These are phyloP conservation scores for Aurelia sp. DNA, from an alignment of 30 jellyfish, hydroid and myxozoan species.

Conservation along the genomic window DNA sequence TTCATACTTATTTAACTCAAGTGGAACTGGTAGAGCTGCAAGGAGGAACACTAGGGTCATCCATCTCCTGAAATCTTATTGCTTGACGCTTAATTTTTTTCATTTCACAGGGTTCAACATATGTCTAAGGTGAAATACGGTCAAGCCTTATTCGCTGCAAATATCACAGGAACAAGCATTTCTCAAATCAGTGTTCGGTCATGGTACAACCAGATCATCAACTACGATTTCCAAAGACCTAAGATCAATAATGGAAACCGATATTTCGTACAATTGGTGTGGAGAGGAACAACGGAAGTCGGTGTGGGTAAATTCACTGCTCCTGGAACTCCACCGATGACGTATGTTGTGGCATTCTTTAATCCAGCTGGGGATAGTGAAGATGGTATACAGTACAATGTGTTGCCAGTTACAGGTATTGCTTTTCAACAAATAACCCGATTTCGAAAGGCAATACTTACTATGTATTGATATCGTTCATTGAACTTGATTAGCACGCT, in stretches of 20 bases:
- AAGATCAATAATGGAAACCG: slow-evolving; percentile 76
- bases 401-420: slow-evolving; percentile 90
- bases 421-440: no score
- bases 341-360: slow-evolving; percentile 94
- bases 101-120: slow-evolving; percentile 54
- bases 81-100: no score
- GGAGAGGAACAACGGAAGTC: slow-evolving; percentile 94
- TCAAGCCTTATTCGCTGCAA: slow-evolving; percentile 84
- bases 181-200: slow-evolving; percentile 95
- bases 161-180: slow-evolving; percentile 67
- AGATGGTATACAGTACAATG: slow-evolving; percentile 84
- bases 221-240: slow-evolving; percentile 92
- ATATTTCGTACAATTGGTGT: slow-evolving; percentile 93
- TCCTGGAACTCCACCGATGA: slow-evolving; percentile 72
- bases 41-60: no score
- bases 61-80: no score
- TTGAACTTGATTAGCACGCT: no score
- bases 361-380: slow-evolving; percentile 91
- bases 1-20: no score
- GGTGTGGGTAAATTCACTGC: slow-evolving; percentile 95
- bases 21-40: no score
- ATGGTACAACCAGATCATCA: slow-evolving; percentile 94
- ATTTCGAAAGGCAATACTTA: no score
- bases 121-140: slow-evolving; percentile 88
- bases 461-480: no score